Base-by-base conservation (phyloP, 2,888 invertebrate species). In the Lomographa bimaculata region DNA sequence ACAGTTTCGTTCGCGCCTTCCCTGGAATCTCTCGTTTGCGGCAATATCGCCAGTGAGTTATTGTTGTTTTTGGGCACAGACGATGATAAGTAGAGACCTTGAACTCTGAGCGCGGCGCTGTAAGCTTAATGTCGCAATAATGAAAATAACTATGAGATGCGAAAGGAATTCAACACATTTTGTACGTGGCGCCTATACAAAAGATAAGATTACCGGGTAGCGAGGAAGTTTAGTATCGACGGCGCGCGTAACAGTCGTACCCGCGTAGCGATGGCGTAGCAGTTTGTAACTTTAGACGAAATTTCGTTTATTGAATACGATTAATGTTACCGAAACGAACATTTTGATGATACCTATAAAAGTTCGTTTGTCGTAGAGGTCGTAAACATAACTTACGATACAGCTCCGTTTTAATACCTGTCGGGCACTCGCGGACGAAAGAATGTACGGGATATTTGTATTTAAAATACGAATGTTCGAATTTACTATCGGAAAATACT, bases 41-140 rank as follows among this genome's bases (percentile, higher is more conserved):
- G 30, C 37, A 40, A 46, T 46, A 44, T 42, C 35, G 45, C 17
- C 40, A 39, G 43, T 39, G 44, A 25, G 40, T 46, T 48, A 43
- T 18, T 24, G 26, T 33, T 36, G 36, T 46, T 44, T 39, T 39
- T 33, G 20, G 25, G 16, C 18, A 17, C 11, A 7, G 40, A 29
- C 34, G 29, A 29, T 41, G 34, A 41, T 19, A 41, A 40, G 40
- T 28, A 28, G 41, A 28, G 7, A 24, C 41, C 41, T 30, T 35
- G 41, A 35, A 41, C 41, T 35, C 17, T 9, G 10, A 7, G 17
- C n/a, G 21, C 3, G 12, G n/a, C 18, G 29, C 14, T 20, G 14
- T 32, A 32, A 16, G n/a, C 32, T 23, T 12, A 11, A n/a, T 12
- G 10, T 14, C 5, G n/a, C 10, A 20, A 7, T 20, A 19, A 11